Conservation (phyloP, 2,113 vertebrate species). For the Mastomys coucha region DNA sequence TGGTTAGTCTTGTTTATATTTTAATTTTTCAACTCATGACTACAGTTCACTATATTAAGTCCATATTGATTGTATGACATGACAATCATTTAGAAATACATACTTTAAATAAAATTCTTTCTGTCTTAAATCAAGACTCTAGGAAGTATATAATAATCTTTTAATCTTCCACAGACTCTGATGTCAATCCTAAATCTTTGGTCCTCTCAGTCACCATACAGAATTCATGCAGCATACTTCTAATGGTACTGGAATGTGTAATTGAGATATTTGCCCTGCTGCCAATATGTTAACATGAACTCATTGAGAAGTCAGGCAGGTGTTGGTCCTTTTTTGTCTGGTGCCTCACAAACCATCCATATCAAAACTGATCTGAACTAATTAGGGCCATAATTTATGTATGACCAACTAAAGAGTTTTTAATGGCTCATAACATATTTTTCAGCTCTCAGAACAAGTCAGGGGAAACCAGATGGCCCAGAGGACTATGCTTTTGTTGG, state of each 20-base stretch:
- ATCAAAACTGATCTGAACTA: conserved; percentile 65
- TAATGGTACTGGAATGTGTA: conserved; percentile 39
- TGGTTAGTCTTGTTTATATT: background rate
- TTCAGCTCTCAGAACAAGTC: conserved; percentile 59
- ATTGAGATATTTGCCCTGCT: conserved; percentile 63
- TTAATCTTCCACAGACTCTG: background rate
- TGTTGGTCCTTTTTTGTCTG: conserved; percentile 46
- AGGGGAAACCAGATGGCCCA: conserved; percentile 50
- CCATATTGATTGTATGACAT: background rate
- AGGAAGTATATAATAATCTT: background rate
- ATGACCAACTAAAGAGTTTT: conserved; percentile 62
- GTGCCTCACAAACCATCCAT: conserved; percentile 67
- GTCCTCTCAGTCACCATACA: conserved; percentile 33
- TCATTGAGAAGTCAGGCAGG: conserved; percentile 65
- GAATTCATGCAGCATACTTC: conserved; percentile 42
- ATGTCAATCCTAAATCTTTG: conserved; percentile 19
- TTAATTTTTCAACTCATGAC: background rate
- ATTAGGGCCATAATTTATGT: conserved; percentile 71
- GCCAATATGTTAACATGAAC: conserved; percentile 49
- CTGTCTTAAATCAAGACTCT: conserved; percentile 4
- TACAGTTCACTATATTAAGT: background rate
- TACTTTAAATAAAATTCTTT: background rate
- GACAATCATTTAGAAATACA: conserved; percentile 6
- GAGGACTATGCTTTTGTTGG: background rate
- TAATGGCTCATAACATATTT: conserved; percentile 72